A percentile compares a stretch with the other conserved stretches of the same genome.
phyloP scores from a whole-genome alignment of 2,888 invertebrate species.

The Sussaba pulchella region DNA sequence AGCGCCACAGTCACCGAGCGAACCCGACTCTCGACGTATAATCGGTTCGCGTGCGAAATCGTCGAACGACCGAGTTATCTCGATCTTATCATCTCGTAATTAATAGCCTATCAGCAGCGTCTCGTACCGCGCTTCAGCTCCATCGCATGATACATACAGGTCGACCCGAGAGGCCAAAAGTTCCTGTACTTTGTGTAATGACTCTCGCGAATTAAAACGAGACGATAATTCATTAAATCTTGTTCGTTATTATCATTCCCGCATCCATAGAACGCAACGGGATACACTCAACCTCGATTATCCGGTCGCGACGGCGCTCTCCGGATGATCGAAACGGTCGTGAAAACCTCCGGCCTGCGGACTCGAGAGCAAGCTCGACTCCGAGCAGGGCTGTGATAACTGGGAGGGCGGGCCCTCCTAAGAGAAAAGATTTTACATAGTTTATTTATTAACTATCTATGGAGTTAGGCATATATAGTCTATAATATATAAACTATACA shows the following conservation, averaged over 20 bases:
- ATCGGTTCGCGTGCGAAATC: constrained; percentile 72
- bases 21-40: constrained; percentile 55
- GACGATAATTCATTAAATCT: constrained; percentile 33
- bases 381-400: no score
- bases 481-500: no score
- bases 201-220: constrained; percentile 51
- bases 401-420: no score
- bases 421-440: no score
- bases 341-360: no score
- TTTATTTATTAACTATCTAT: no score
- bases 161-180: constrained; percentile 7
- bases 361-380: no score
- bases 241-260: constrained; percentile 52
- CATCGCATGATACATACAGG: constrained; percentile 7
- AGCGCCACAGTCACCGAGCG: constrained; percentile 27
- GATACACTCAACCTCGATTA: no score
- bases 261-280: no score
- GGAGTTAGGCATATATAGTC: no score
- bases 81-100: constrained; percentile 76
- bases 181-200: constrained; percentile 51
- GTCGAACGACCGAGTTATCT: constrained; percentile 70
- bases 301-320: no score
- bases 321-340: no score
- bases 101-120: constrained; percentile 75
- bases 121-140: constrained; percentile 63